Evolutionary conservation across 1,140 invertebrate genomes (phyloP), one percentile per base, ranked within the genome.

Genomic region (Lepidotrigona ventralis): DNA sequence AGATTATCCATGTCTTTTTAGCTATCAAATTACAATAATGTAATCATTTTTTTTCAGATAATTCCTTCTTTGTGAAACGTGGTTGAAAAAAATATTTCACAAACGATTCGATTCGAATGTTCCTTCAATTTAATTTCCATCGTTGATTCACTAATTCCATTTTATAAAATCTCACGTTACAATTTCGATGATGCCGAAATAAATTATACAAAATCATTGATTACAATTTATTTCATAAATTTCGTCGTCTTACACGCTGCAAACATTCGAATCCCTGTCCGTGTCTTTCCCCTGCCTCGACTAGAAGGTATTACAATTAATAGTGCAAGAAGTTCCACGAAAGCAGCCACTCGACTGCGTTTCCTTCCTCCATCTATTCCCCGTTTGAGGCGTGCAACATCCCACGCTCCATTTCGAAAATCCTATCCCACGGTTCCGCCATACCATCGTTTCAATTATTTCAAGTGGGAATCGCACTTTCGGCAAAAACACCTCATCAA

Each of bases 381-480:
- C 58, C 3, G n/a, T 60, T 46, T 60, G 63, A 64, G 26, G 23
- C 15, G 6, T 29, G 29, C 15, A 64, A 64, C 26, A 14, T 64
- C 2, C 23, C 23, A 60, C 23, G 15, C 6, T 29, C 63, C 11
- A 29, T 64, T 64, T 19, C 26, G 15, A 19, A 64, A 64, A 64
- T 64, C 2, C 63, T 26, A 29, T 1, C 17, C 15, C 63, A 14
- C n/a, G 19, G n/a, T 64, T 77, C 33, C 46, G n/a, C 6, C 26
- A 23, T 26, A 4, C 33, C 17, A 14, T 12, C 51, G 54, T 70
- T 79, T 51, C 78, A 71, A 79, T 79, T 71, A 79, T 66, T 66
- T 33, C 64, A 23, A 46, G 9, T 46, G 53, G 26, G 17, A 29
- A 9, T 19, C n/a, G 51, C 15, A 21, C 77, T 21, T 70, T 26